Conservation (phyloP, 1,140 invertebrate genomes). For the Ylistrum balloti region DNA sequence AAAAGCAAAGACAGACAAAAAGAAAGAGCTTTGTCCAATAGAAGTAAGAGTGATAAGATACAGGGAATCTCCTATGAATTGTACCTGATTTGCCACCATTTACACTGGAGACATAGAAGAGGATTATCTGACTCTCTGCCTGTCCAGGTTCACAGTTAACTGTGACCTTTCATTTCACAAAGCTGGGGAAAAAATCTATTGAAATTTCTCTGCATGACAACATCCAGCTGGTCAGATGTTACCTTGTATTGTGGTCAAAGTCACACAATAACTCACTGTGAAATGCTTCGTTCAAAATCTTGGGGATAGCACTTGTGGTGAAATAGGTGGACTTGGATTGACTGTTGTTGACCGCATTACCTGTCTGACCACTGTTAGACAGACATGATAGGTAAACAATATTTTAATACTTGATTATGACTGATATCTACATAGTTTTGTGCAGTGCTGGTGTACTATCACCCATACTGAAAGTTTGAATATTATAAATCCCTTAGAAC, state of each 20-base stretch:
- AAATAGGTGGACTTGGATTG: not conserved
- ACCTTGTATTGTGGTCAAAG: not conserved
- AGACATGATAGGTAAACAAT: too few relatives aligned
- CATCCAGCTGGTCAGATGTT: not conserved
- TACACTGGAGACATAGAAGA: slow-evolving; percentile 13
- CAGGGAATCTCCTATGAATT: not conserved
- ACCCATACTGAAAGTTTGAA: too few relatives aligned
- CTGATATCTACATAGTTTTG: too few relatives aligned
- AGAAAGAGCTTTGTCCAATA: not conserved
- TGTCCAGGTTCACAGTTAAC: not conserved
- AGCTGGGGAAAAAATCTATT: not conserved
- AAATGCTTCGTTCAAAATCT: not conserved
- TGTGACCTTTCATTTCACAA: slow-evolving; percentile 31
- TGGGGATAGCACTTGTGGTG: not conserved
- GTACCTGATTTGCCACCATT: not conserved
- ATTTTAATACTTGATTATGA: too few relatives aligned
- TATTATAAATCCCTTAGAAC: too few relatives aligned
- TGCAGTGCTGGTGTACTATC: too few relatives aligned
- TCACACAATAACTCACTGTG: not conserved
- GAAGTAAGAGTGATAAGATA: not conserved
- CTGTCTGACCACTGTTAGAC: too few relatives aligned
- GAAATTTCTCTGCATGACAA: not conserved
- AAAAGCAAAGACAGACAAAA: not conserved
- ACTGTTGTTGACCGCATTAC: not conserved
- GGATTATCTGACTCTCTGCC: not conserved